Base-by-base conservation (phyloP, 2,113 vertebrate species). In the Perca schrenkii region DNA sequence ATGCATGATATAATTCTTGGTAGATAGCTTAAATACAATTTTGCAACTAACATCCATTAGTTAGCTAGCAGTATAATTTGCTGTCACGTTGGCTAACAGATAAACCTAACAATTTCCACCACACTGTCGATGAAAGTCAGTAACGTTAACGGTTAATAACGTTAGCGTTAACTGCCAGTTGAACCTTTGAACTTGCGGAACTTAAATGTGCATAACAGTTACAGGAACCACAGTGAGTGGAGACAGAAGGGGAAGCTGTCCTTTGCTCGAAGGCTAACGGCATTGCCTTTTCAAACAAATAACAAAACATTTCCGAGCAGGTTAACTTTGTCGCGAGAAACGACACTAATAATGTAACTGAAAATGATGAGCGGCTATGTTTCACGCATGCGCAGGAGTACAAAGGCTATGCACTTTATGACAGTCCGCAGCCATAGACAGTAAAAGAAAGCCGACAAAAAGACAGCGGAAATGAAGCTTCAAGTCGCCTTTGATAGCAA, bases 391-490 rank as follows among this genome's bases (percentile, higher is more conserved):
- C 88, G 92, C 87, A 92, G n/a, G 74, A 86, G 73, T 70, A 90
- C 89, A 92, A 92, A 92, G 93, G 91, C 85, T 83, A 90, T 88
- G 92, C 91, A 95, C 88, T 95, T 94, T 93, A 80, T 87, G 87
- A 93, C 89, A 91, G 88, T 90, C 89, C 56, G 87, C 53, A 70
- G 71, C 28, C 28, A 28, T 28, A 28, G 28, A 28, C 28, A 28
- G 28, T 28, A 28, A 28, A 28, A 2, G 28, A 28, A 28, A 28
- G 28, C 83, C 79, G 83, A 79, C 56, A 85, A 77, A 86, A 90
- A 84, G 79, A 84, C 73, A 91, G 80, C 85, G 83, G 85, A 94
- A 93, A 93, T 66, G 56, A 77, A 75, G 52, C 82, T 49, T 52
- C 17, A 77, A 82, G 56, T 66, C 31, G 82, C 53, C 8, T 19